Evolutionary conservation across 2,797 vertebrate genomes (phyloP).

Genomic region (Alfaro cultratus): DNA sequence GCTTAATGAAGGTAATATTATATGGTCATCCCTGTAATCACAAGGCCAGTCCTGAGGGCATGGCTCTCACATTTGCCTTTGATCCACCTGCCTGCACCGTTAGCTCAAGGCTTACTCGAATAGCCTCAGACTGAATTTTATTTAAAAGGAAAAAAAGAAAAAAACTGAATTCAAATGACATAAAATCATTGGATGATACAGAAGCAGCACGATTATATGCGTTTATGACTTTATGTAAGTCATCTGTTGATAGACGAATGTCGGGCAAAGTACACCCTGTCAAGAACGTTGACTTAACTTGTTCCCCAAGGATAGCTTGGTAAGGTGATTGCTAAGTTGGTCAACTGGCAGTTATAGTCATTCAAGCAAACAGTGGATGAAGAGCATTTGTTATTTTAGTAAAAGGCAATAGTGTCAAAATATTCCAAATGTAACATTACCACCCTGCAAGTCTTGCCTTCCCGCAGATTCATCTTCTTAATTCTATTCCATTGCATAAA

Average conservation of each 20-base stretch:
- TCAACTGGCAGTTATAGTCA: background rate
- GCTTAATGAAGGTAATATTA: slow-evolving; percentile 63
- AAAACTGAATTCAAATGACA: slow-evolving; percentile 5
- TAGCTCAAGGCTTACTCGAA: slow-evolving; percentile 22
- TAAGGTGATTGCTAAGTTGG: background rate
- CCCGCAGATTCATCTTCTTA: slow-evolving; percentile 29
- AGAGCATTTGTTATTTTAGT: background rate
- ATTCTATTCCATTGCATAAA: slow-evolving; percentile 44
- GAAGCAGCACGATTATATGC: background rate
- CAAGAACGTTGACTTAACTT: slow-evolving; percentile 6
- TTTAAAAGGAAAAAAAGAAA: background rate
- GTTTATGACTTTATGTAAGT: background rate
- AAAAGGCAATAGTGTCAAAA: background rate
- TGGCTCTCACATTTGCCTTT: slow-evolving; percentile 36
- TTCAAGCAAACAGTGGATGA: background rate
- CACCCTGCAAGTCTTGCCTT: slow-evolving; percentile 2
- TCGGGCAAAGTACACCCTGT: background rate
- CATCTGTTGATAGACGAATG: slow-evolving; percentile 5
- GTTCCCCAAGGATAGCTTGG: slow-evolving; percentile 6
- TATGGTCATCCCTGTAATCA: slow-evolving; percentile 48
- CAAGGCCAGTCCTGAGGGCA: slow-evolving; percentile 63
- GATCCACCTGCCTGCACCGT: slow-evolving; percentile 46
- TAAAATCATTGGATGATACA: slow-evolving; percentile 13
- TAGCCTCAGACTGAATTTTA: slow-evolving; percentile 26
- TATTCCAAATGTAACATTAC: slow-evolving; percentile 2